Evolutionary conservation across 2,888 invertebrate species (phyloP), one percentile per base, ranked within the genome.

Genomic region (Eupithecia vulgata): DNA sequence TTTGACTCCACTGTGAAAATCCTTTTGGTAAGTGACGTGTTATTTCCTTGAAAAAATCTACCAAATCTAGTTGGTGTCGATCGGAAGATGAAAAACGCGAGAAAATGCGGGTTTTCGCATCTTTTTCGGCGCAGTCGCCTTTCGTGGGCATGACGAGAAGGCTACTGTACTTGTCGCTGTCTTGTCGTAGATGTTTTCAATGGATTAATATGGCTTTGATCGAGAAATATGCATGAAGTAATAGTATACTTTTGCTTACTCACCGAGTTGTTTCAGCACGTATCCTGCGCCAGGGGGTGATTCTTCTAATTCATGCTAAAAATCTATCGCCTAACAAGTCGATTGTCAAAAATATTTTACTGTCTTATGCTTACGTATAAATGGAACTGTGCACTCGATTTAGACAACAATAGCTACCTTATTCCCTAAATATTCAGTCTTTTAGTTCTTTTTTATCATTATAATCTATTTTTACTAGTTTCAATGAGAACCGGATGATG

Each of bases 331-430:
- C 85, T 84, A 72, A 84, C 72, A 84, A 82, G 79, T 81, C 79
- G 84, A 81, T 83, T 88, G 90, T 88, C 89, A 90, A 88, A 77
- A 85, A 81, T 82, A 78, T 83, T 81, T 80, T 80, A 81, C 80
- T 81, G 81, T 86, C 85, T 88, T 90, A 90, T 86, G 88, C 90
- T 91, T 91, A 91, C 84, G 85, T 88, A 85, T 83, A 85, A 84
- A 81, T 84, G 82, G 85, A 85, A 87, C 70, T 75, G 90, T 89
- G 86, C 84, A 87, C 86, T 84, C 83, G 87, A 86, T 88, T 87
- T 82, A 78, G 86, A 82, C 85, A 83, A 84, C 86, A 67, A 73
- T 79, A 82, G 79, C 84, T 86, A 81, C 81, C 88, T 88, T 90
- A 92, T 85, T 87, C 85, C 81, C 88, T 89, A 90, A 87, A 52